phyloP scores from a whole-genome alignment of 1,140 invertebrate species.

The Lepidostoma basale region DNA sequence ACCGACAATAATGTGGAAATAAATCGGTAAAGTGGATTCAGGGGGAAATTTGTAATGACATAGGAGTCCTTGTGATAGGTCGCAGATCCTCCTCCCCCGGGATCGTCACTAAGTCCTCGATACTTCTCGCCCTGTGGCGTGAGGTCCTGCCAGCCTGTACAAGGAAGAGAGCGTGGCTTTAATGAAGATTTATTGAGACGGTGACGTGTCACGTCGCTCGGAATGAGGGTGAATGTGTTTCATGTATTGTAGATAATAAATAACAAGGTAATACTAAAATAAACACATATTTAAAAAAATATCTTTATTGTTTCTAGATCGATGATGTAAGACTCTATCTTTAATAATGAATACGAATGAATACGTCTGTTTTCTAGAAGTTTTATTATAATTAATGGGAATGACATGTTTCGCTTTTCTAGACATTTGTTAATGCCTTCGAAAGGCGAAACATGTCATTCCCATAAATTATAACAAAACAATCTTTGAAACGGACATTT shows the following conservation, averaged over 20 bases:
- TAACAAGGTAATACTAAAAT: too few species aligned
- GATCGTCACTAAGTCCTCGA: conserved; percentile 27
- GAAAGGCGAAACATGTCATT: too few species aligned
- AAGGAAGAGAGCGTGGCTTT: conserved; percentile 26
- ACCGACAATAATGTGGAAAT: conserved; percentile 18
- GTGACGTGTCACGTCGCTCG: conserved; percentile 25
- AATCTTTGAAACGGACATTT: too few species aligned
- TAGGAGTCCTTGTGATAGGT: background rate
- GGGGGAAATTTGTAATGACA: conserved; percentile 24
- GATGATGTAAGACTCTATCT: too few species aligned
- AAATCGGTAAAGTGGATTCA: conserved; percentile 13
- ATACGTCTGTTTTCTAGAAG: too few species aligned
- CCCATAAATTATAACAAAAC: too few species aligned
- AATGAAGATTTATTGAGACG: conserved; percentile 44
- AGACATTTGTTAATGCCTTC: too few species aligned
- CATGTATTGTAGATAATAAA: background rate
- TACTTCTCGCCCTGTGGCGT: background rate
- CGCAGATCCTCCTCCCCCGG: background rate
- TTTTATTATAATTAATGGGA: too few species aligned
- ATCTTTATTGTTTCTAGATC: too few species aligned
- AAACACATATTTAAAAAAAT: too few species aligned
- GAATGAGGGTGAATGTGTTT: background rate
- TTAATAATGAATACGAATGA: too few species aligned
- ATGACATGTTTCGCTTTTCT: too few species aligned
- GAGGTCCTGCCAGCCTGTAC: conserved; percentile 12